Percentiles rank a stretch among this genome's conserved stretches.
phyloP scores from a whole-genome alignment of 1,140 invertebrate genomes.

The Bicyclus anynana region DNA sequence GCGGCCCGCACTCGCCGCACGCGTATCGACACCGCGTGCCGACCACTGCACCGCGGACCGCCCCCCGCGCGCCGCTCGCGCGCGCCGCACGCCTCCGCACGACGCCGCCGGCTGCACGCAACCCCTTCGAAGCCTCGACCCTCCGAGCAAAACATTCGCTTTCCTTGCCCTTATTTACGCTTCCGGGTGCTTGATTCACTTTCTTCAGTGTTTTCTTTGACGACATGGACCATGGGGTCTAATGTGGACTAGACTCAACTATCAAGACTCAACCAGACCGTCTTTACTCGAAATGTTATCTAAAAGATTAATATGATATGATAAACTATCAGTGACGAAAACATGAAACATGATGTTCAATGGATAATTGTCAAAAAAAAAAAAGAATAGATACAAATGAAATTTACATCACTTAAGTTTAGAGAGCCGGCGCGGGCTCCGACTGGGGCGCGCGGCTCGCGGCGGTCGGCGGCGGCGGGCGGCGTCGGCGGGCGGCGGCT shows the following conservation, averaged over 20 bases:
- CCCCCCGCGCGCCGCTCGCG: constrained; percentile 27
- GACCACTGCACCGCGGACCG: constrained; percentile 53
- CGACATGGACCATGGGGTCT: not conserved
- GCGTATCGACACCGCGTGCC: constrained; percentile 63
- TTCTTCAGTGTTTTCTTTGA: not conserved
- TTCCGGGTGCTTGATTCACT: constrained; percentile 23
- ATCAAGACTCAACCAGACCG: not conserved
- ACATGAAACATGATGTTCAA: not conserved
- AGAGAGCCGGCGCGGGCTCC: not conserved
- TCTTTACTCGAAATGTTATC: not conserved
- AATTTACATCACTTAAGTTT: constrained; percentile 3
- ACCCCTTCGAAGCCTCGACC: constrained; percentile 26
- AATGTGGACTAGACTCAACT: not conserved
- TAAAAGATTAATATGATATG: not conserved
- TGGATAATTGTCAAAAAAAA: not conserved
- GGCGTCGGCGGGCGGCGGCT: constrained; percentile 8
- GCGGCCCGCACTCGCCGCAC: constrained; percentile 41
- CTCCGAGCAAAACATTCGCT: constrained; percentile 44
- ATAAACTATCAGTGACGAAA: not conserved
- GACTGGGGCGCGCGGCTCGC: not conserved
- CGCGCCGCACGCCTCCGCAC: constrained; percentile 33
- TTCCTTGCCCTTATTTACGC: constrained; percentile 41
- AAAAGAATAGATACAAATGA: not conserved
- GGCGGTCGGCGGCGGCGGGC: not conserved
- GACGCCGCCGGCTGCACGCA: constrained; percentile 37